phyloP scores from a whole-genome alignment of 2,888 invertebrate species.

The Caenorhabditis sp. region DNA sequence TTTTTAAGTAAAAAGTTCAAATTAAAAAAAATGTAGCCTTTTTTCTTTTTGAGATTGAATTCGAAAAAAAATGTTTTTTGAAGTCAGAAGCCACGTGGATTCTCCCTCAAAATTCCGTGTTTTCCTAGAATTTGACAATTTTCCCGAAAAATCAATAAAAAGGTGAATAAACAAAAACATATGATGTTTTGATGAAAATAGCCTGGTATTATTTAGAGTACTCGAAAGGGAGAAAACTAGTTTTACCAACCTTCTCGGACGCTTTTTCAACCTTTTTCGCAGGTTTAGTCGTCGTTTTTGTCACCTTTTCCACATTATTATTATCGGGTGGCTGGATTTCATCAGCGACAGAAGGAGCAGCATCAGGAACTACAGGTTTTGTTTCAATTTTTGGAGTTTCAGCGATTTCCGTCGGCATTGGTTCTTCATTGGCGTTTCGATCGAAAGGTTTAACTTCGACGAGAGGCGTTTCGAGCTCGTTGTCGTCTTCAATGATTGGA shows the following conservation, averaged over 20 bases:
- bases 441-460: constrained; percentile 40
- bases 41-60: not conserved
- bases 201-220: no score
- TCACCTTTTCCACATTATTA: not conserved
- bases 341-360: not conserved
- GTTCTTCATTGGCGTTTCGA: not conserved
- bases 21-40: no score
- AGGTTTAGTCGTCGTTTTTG: not conserved
- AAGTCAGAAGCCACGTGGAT: no score
- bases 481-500: constrained; percentile 54
- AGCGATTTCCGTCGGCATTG: not conserved
- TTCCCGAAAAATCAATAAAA: no score
- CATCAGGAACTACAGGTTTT: not conserved
- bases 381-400: not conserved
- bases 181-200: no score
- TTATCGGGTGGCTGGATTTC: not conserved
- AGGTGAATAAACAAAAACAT: no score
- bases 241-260: no score
- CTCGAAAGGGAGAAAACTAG: no score
- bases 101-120: no score
- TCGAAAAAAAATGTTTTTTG: not conserved
- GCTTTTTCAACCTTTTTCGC: not conserved
- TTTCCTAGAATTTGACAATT: no score
- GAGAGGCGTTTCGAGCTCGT: constrained; percentile 49
- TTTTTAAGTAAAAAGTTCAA: no score